Base-by-base conservation (phyloP, 2,113 vertebrate genomes). In the Mystacornis crossleyi region DNA sequence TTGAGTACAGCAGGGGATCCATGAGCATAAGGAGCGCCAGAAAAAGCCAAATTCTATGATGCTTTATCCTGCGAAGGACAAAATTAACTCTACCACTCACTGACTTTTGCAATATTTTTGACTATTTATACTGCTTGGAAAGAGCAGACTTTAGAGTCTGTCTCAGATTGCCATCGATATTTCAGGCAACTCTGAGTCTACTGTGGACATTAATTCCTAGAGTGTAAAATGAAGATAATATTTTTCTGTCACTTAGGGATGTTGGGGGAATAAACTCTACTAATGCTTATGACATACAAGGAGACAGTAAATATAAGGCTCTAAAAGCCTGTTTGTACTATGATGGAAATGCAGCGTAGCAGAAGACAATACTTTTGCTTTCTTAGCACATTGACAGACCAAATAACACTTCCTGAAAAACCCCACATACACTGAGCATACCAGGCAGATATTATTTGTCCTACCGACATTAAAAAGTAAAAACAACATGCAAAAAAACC, bases 341-440 rank as follows among this genome's bases (percentile, higher is more conserved):
- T 71, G 74, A 81, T 13, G 53, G 33, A 67, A 94, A 55, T 69
- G 31, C 72, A 65, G 57, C 36, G 77, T 58, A 93, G 65, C 26
- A 95, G 86, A 94, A 95, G 72, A 96, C 67, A 89, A 17, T 19
- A 58, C 6, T 40, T 92, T 28, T 91, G 25, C 47, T 96, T 96
- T 81, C 62, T 93, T 96, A 34, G 24, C 38, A 25, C 25, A 31
- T 4, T 75, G 43, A 20, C 23, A 85, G 45, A 45, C 12, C 8
- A 86, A 85, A 57, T 69, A 87, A 40, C 3, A 5, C 18, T 58
- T 69, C 18, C 8, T 40, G 2, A 40, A 38, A 34, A 61, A 34
- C 21, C 28, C 66, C 19, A 60, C 18, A 13, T 47, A 54, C 7
- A 24, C 6, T 93, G n/a, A 81, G 8, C 13, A 28, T 47, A 36